Evolutionary conservation across 2,113 vertebrate genomes (phyloP).

Genomic region (Jacana jacana): DNA sequence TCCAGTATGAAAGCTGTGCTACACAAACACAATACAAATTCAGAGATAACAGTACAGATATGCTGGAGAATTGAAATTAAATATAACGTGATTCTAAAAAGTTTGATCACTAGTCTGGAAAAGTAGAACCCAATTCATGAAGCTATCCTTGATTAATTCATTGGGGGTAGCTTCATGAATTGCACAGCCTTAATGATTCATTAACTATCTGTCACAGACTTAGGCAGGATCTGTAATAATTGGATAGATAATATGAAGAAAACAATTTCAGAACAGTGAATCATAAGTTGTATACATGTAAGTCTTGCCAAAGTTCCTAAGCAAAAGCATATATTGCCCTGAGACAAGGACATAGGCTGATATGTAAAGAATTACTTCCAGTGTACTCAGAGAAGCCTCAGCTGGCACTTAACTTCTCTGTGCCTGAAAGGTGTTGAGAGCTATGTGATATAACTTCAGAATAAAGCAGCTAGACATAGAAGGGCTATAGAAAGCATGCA

Average conservation of each 20-base stretch:
- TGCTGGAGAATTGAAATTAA: background rate
- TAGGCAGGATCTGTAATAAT: background rate
- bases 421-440: background rate
- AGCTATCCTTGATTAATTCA: background rate
- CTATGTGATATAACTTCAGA: background rate
- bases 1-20: background rate
- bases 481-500: background rate
- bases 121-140: background rate
- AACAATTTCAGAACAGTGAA: background rate
- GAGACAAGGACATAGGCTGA: background rate
- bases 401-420: background rate
- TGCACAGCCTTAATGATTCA: background rate
- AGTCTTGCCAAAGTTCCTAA: background rate
- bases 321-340: background rate
- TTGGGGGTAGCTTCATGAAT: background rate
- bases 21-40: background rate
- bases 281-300: background rate
- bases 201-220: background rate
- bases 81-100: background rate
- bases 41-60: background rate
- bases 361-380: background rate
- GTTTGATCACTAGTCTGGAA: background rate
- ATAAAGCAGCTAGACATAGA: background rate
- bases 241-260: background rate
- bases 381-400: background rate